Conservation (phyloP, 2,888 invertebrate genomes). For the Gastrophysa polygoni region DNA sequence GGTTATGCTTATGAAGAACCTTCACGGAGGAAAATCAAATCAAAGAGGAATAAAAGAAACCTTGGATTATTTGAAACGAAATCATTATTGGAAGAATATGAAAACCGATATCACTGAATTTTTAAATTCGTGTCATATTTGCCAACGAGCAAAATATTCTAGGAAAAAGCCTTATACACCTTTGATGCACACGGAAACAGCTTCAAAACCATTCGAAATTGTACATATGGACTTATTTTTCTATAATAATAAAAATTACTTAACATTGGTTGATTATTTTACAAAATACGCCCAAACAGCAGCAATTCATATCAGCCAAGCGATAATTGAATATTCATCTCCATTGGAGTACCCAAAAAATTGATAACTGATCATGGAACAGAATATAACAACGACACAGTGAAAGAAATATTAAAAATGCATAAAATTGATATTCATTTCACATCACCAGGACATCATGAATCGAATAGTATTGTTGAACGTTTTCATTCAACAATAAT, state of each 20-base stretch:
- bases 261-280: conserved; percentile 20
- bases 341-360: conserved; percentile 15
- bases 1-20: no score
- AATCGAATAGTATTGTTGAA: conserved; percentile 23
- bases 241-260: not conserved
- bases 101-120: conserved; percentile 14
- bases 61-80: not conserved
- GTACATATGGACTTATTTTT: conserved; percentile 4
- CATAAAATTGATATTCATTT: conserved; percentile 28
- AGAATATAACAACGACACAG: conserved; percentile 12
- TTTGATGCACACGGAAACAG: conserved; percentile 14
- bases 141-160: conserved; percentile 17
- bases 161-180: conserved; percentile 17
- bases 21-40: no score
- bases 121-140: conserved; percentile 20
- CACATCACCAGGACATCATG: conserved; percentile 18
- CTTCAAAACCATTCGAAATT: conserved; percentile 20
- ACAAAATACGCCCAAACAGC: conserved; percentile 18
- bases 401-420: conserved; percentile 17
- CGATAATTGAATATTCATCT: conserved; percentile 16
- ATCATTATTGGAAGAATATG: not conserved
- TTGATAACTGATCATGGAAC: conserved; percentile 13
- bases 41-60: no score
- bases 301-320: conserved; percentile 8
- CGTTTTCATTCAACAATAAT: conserved; percentile 8